phyloP scores from a whole-genome alignment of 2,888 invertebrate species.

The Microchrysa polita region DNA sequence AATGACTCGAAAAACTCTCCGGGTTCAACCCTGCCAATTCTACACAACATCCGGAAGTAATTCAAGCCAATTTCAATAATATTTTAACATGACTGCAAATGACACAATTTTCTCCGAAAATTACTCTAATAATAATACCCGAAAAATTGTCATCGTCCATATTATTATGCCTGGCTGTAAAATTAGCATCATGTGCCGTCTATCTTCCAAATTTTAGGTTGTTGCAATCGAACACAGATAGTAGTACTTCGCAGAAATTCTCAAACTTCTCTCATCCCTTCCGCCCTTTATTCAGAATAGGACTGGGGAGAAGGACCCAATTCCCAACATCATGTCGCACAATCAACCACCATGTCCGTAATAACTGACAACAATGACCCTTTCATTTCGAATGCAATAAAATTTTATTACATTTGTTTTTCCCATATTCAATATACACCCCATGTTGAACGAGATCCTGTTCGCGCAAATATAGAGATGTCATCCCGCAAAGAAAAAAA shows the following conservation, averaged over 20 bases:
- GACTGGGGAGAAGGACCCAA: too few species aligned
- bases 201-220: background rate
- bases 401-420: conserved; percentile 11
- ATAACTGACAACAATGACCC: background rate
- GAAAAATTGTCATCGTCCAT: background rate
- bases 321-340: background rate
- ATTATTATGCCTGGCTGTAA: conserved; percentile 2
- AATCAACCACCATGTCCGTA: background rate
- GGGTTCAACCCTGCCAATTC: too few species aligned
- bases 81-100: background rate
- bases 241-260: too few species aligned
- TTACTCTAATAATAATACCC: background rate
- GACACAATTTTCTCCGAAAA: background rate
- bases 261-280: too few species aligned
- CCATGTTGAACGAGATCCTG: background rate
- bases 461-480: background rate
- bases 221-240: background rate
- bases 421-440: background rate
- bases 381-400: background rate
- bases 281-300: too few species aligned
- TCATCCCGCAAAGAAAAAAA: background rate
- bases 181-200: conserved; percentile 1
- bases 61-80: too few species aligned
- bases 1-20: too few species aligned
- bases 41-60: too few species aligned